These are phyloP conservation scores for Neogale vison DNA, from an alignment of 2,113 vertebrate species.

Conservation along the genomic window DNA sequence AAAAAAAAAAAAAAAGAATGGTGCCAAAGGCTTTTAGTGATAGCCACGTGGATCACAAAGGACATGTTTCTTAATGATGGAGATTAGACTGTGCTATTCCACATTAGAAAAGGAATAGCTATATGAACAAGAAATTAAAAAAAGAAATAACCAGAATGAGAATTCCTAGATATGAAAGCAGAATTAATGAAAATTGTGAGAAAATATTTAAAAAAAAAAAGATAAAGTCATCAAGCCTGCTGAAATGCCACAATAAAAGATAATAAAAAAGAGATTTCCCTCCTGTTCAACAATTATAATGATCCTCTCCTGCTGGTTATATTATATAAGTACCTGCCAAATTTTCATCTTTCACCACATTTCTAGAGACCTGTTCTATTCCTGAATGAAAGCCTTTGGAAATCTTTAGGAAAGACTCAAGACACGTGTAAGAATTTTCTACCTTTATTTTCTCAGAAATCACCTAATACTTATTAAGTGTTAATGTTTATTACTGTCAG, in stretches of 20 bases:
- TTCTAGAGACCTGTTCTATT: neutral
- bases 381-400: neutral
- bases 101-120: neutral
- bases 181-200: neutral
- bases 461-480: neutral
- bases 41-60: neutral
- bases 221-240: neutral
- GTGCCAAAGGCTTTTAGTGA: neutral
- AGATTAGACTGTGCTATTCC: neutral
- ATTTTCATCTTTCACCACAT: neutral
- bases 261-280: neutral
- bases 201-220: neutral
- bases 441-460: neutral
- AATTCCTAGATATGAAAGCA: neutral
- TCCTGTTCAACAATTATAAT: neutral
- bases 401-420: neutral
- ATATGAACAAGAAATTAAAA: neutral
- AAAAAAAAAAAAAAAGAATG: neutral
- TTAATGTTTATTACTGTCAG: neutral
- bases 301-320: neutral
- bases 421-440: neutral
- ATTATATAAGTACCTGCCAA: neutral
- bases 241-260: neutral
- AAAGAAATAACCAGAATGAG: neutral
- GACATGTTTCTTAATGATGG: neutral